These are phyloP conservation scores for Leucoma salicis DNA, from an alignment of 2,888 invertebrate genomes.

Conservation along the genomic window DNA sequence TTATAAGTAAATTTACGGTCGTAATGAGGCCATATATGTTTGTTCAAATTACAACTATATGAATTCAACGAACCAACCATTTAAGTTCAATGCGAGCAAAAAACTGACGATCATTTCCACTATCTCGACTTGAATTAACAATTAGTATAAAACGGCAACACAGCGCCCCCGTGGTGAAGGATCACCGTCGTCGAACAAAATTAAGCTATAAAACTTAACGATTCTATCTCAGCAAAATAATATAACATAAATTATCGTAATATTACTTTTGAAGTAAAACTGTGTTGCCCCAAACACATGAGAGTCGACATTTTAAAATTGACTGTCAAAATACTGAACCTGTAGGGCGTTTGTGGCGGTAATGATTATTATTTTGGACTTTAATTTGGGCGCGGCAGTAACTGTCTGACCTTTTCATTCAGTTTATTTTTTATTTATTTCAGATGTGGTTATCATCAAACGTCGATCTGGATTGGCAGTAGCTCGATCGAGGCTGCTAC, in stretches of 20 bases:
- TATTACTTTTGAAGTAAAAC: constrained; percentile 32
- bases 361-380: constrained; percentile 72
- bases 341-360: constrained; percentile 52
- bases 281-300: constrained; percentile 26
- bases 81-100: constrained; percentile 32
- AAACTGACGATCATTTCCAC: constrained; percentile 41
- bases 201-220: constrained; percentile 68
- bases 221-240: constrained; percentile 49
- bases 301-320: constrained; percentile 45
- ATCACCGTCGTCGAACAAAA: constrained; percentile 49
- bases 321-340: constrained; percentile 61
- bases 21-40: constrained; percentile 34
- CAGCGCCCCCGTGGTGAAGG: constrained; percentile 6
- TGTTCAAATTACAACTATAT: constrained; percentile 18
- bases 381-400: constrained; percentile 64
- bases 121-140: constrained; percentile 36
- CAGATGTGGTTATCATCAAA: constrained; percentile 70
- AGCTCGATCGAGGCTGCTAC: constrained; percentile 66
- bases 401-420: constrained; percentile 77
- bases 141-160: constrained; percentile 38
- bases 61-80: constrained; percentile 37
- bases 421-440: constrained; percentile 56
- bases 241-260: constrained; percentile 41
- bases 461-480: constrained; percentile 62
- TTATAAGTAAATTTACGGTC: constrained; percentile 36